Conservation (phyloP, 2,888 invertebrate species). For the Eudasyphora cyanicolor region DNA sequence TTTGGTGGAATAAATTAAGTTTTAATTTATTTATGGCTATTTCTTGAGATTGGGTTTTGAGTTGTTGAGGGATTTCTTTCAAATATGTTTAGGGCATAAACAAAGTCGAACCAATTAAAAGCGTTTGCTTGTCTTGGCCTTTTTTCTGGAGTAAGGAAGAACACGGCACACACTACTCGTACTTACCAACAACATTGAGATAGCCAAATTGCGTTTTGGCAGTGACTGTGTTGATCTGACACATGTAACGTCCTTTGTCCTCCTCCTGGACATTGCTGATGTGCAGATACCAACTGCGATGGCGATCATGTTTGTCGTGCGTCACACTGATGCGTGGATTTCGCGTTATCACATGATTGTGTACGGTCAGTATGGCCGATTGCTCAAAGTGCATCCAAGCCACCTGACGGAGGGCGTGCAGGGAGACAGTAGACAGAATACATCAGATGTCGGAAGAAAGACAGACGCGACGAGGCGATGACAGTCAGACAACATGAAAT, state of each 20-base stretch:
- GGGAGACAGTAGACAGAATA: neutral
- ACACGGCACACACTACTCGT: neutral
- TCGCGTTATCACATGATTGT: constrained; percentile 95
- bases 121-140: neutral
- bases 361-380: constrained; percentile 94
- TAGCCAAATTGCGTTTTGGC: constrained; percentile 96
- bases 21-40: constrained; percentile 56
- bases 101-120: constrained; percentile 16
- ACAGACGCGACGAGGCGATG: neutral
- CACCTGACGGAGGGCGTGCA: constrained; percentile 83
- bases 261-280: constrained; percentile 95
- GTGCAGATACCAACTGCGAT: constrained; percentile 93
- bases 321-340: constrained; percentile 95
- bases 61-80: constrained; percentile 29
- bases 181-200: constrained; percentile 93
- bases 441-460: too few relatives aligned
- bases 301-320: constrained; percentile 92
- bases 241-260: constrained; percentile 96
- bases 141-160: neutral
- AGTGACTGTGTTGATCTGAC: constrained; percentile 94
- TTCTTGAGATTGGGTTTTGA: neutral
- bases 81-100: constrained; percentile 16
- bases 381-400: constrained; percentile 98
- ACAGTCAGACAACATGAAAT: constrained; percentile 12
- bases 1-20: constrained; percentile 56